Conservation (phyloP, 2,113 vertebrate genomes). For the Cervus canadensis region DNA sequence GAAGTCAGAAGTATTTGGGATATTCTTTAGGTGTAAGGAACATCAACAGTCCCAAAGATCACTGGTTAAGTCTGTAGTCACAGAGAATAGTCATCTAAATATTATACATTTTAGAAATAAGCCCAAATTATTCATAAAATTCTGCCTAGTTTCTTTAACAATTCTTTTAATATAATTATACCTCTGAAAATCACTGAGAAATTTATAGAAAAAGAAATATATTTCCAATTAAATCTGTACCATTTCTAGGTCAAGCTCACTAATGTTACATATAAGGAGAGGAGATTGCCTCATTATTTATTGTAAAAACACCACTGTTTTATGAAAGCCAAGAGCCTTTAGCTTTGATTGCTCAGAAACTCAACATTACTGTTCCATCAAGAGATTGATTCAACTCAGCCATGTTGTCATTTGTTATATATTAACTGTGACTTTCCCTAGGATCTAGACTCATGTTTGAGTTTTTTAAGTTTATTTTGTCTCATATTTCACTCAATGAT, state of each 20-base stretch:
- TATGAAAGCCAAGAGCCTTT: background rate
- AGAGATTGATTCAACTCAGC: background rate
- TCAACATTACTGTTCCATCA: background rate
- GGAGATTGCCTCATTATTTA: background rate
- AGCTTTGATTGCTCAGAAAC: background rate
- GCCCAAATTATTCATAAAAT: background rate
- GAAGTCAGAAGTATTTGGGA: background rate
- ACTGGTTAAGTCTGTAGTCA: background rate
- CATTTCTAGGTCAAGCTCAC: background rate
- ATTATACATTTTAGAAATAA: background rate
- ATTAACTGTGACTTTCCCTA: background rate
- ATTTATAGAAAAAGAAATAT: background rate
- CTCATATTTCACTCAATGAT: background rate
- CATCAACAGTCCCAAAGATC: background rate
- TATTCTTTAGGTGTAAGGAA: background rate
- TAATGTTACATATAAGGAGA: background rate
- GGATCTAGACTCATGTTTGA: background rate
- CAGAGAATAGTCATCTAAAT: background rate
- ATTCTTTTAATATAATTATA: background rate
- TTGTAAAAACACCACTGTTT: background rate
- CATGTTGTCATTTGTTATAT: background rate
- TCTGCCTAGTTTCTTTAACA: background rate
- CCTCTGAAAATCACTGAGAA: background rate
- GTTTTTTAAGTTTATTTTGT: background rate
- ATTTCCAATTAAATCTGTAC: background rate